Evolutionary conservation across 2,888 invertebrate genomes (phyloP).

Genomic region (Diaprepes abbreviatus): DNA sequence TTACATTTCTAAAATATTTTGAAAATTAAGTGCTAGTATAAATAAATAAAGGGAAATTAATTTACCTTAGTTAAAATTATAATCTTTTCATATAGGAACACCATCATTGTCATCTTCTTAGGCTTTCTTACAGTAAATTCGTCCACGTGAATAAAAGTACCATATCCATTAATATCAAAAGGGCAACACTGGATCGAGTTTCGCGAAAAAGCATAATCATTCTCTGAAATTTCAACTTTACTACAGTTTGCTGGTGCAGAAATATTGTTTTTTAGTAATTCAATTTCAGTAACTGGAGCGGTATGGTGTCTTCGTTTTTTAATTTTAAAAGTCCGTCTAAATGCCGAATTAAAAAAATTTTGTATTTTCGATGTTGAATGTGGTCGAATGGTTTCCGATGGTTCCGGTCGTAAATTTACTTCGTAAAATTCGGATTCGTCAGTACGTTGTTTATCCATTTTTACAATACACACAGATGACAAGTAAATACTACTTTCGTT

Average conservation of each 20-base stretch:
- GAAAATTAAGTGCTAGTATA: no score
- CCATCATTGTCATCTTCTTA: conserved; percentile 57
- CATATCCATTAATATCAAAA: conserved; percentile 63
- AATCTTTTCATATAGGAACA: conserved; percentile 63
- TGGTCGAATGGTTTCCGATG: neutral
- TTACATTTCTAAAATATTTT: no score
- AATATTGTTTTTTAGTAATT: conserved; percentile 43
- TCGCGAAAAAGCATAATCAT: conserved; percentile 34
- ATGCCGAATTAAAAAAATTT: conserved; percentile 7
- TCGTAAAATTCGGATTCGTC: conserved; percentile 29
- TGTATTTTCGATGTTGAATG: conserved; percentile 19
- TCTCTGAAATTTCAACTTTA: conserved; percentile 37
- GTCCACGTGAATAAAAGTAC: conserved; percentile 59
- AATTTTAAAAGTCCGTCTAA: conserved; percentile 32
- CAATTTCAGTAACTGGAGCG: conserved; percentile 22
- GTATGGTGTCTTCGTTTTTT: conserved; percentile 37
- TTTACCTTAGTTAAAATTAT: conserved; percentile 60
- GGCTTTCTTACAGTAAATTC: conserved; percentile 59
- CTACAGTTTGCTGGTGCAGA: conserved; percentile 51
- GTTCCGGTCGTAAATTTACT: conserved; percentile 17
- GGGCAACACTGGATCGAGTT: conserved; percentile 58
- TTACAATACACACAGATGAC: neutral
- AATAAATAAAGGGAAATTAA: neutral
- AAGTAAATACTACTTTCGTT: neutral
- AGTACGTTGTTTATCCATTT: conserved; percentile 26